Conservation (phyloP, 2,888 invertebrate genomes). For the Nemoura dubitans region DNA sequence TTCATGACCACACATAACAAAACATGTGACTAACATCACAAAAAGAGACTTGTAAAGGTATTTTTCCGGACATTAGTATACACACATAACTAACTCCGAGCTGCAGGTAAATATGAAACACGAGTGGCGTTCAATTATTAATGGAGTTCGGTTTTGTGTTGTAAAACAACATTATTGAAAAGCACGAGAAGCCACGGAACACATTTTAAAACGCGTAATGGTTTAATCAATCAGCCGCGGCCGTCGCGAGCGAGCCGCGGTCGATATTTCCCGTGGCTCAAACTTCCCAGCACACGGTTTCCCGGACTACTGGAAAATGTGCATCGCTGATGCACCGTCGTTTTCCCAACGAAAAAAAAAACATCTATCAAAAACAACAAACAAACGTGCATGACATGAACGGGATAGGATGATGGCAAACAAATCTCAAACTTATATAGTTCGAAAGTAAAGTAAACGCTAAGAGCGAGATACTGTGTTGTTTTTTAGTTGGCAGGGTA, state of each 20-base stretch:
- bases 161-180: not conserved
- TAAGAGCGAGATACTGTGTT: not conserved
- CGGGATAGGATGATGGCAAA: not conserved
- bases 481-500: not conserved
- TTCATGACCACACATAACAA: too few species aligned
- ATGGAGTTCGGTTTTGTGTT: slow-evolving; percentile 3
- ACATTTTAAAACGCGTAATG: not conserved
- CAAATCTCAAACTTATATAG: not conserved
- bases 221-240: not conserved
- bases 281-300: not conserved
- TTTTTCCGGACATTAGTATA: not conserved
- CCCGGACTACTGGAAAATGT: not conserved
- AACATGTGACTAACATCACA: too few species aligned
- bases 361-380: too few species aligned
- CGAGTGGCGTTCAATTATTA: not conserved
- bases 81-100: not conserved
- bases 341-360: too few species aligned
- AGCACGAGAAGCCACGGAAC: not conserved
- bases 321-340: not conserved
- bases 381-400: not conserved
- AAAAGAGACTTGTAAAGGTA: too few species aligned
- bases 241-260: not conserved
- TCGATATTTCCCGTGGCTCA: not conserved
- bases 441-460: not conserved
- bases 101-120: not conserved